Percentiles rank a stretch among this genome's conserved stretches.
phyloP scores from a whole-genome alignment of 2,797 vertebrate genomes.

The Megalops cyprinoides region DNA sequence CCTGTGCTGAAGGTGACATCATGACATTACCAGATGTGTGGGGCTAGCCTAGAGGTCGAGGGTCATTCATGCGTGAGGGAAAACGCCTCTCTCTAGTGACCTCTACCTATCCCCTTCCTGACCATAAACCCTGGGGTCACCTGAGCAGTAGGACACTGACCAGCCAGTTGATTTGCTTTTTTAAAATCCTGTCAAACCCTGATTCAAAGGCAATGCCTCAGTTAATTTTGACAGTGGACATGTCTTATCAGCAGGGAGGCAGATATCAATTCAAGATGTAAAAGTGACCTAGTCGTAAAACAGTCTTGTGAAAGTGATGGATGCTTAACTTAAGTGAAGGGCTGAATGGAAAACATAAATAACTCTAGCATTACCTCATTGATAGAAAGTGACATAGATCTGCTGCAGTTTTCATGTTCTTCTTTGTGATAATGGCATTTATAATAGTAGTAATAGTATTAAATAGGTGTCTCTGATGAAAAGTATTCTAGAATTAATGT shows the following conservation, averaged over 20 bases:
- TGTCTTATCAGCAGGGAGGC: background rate
- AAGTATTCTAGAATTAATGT: background rate
- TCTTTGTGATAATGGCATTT: too few relatives aligned
- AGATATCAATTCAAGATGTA: background rate
- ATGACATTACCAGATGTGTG: constrained; percentile 35
- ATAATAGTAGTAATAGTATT: too few relatives aligned
- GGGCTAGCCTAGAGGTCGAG: constrained; percentile 21
- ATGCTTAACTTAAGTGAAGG: background rate
- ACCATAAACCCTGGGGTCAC: background rate
- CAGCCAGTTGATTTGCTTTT: background rate
- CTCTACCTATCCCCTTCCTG: constrained; percentile 24
- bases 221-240: background rate
- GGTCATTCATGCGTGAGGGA: constrained; percentile 11
- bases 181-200: background rate
- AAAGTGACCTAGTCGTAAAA: too few relatives aligned
- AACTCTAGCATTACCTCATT: background rate
- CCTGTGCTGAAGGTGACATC: background rate
- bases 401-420: background rate
- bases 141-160: background rate
- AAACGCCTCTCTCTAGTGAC: constrained; percentile 6
- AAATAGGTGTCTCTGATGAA: too few relatives aligned
- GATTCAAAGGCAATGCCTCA: background rate
- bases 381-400: background rate
- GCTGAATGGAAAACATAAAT: background rate
- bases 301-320: background rate